Evolutionary conservation across 2,113 vertebrate species (phyloP), one percentile per base, ranked within the genome.

Genomic region (Cyanistes caeruleus): DNA sequence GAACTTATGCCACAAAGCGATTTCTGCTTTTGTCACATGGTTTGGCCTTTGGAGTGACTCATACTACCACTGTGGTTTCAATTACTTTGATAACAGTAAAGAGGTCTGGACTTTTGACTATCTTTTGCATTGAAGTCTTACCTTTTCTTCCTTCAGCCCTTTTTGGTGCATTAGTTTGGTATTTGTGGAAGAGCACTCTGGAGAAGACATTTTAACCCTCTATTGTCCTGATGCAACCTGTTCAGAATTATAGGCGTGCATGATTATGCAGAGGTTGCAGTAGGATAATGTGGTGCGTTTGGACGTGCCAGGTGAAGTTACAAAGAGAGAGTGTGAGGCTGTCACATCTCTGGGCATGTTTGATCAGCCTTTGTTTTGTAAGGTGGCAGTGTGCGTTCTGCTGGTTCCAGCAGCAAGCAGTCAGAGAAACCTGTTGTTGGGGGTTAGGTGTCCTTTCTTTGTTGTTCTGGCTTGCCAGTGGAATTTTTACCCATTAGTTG

Each of bases 271-370:
- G 37, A 25, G 17, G 6, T 53, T 37, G 37, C 16, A 15, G 2
- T 5, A 18, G 16, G 16, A 52, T 56, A 46, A 21, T 19, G 25
- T 24, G 3, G 5, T 49, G 37, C 13, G 23, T 84, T 62, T 80
- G 68, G 41, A 63, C 21, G 3, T 19, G 25, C 3, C 51, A 33
- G 39, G 6, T 81, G 33, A 75, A 63, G 39, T 4, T 78, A 23
- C 19, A 33, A 8, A 7, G 58, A 31, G 23, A 16, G 30, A 24
- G 6, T 2, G 1, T 1, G 5, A 48, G 21, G 33, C 18, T 79
- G 23, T 51, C 58, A 24, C 0, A 0, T 39, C 23, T 46, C 6
- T 0, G 6, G 27, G 4, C 16, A 1, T 24, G 23, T 70, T 84
- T 70, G 48, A 28, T 59, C 0, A 2, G 19, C 63, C 8, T 43